These are phyloP conservation scores for Choristoneura rosaceana DNA, from an alignment of 2,888 invertebrate species.

Conservation along the genomic window DNA sequence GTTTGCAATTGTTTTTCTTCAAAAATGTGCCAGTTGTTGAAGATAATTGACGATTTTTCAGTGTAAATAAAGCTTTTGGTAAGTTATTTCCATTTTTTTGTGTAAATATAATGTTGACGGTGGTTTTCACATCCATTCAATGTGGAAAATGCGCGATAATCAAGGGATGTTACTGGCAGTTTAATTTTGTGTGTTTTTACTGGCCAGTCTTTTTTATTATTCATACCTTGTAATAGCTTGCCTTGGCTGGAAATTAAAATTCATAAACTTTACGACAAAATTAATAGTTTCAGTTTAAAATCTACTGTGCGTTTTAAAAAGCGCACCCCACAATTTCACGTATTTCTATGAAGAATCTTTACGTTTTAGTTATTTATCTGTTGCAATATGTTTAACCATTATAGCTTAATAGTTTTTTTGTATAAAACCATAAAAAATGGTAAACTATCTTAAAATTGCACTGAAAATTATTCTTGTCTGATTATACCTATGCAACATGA, in stretches of 20 bases:
- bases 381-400: neutral
- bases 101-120: slow-evolving; percentile 46
- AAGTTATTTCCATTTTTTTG: slow-evolving; percentile 51
- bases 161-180: slow-evolving; percentile 56
- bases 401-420: neutral
- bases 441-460: neutral
- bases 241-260: slow-evolving; percentile 60
- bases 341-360: neutral
- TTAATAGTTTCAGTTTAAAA: slow-evolving; percentile 23
- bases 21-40: slow-evolving; percentile 69
- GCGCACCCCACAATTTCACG: neutral
- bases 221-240: slow-evolving; percentile 48
- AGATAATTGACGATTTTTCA: slow-evolving; percentile 55
- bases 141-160: slow-evolving; percentile 39
- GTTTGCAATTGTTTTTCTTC: slow-evolving; percentile 58
- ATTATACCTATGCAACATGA: neutral
- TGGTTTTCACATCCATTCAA: slow-evolving; percentile 41
- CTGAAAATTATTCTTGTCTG: neutral
- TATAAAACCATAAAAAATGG: neutral
- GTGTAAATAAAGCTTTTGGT: slow-evolving; percentile 53
- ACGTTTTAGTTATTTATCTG: neutral
- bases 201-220: slow-evolving; percentile 59
- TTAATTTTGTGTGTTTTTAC: slow-evolving; percentile 52
- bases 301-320: slow-evolving; percentile 40
- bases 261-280: slow-evolving; percentile 32